These are phyloP conservation scores for Cynopterus sphinx DNA, from an alignment of 2,797 vertebrate genomes.

Conservation along the genomic window DNA sequence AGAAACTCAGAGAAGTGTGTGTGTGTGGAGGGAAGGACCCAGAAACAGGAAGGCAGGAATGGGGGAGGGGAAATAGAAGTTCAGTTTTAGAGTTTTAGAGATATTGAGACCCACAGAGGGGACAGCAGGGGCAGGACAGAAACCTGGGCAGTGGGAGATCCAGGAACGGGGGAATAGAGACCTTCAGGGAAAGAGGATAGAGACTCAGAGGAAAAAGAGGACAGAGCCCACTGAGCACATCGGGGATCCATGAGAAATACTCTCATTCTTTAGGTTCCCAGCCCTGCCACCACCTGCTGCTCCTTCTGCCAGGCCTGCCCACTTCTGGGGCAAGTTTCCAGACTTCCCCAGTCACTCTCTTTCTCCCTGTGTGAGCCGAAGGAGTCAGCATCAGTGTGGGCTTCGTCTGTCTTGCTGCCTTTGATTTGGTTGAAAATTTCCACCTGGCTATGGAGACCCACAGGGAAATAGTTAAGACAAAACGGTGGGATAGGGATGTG, in stretches of 20 bases:
- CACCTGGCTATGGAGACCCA: slow-evolving; percentile 49
- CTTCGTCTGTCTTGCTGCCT: slow-evolving; percentile 18
- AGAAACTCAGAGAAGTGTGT: background rate
- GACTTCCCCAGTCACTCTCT: background rate
- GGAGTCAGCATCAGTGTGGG: background rate
- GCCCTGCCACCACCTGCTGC: background rate
- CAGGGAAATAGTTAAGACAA: slow-evolving; percentile 24
- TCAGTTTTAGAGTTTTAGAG: background rate
- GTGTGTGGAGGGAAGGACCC: background rate
- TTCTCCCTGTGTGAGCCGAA: background rate
- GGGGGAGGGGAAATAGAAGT: background rate
- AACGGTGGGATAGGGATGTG: too few relatives aligned
- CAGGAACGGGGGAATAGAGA: background rate
- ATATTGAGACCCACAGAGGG: background rate
- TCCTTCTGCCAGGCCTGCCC: slow-evolving; percentile 45
- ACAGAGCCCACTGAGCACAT: background rate
- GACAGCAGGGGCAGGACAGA: background rate
- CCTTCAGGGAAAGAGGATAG: background rate
- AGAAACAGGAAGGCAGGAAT: background rate
- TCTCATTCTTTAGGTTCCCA: background rate
- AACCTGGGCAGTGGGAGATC: background rate
- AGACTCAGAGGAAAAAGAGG: background rate
- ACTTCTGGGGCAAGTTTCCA: slow-evolving; percentile 54
- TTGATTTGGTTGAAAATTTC: slow-evolving; percentile 73
- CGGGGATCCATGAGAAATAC: background rate